These are phyloP conservation scores for Tenodera sinensis DNA, from an alignment of 2,888 invertebrate species.

Conservation along the genomic window DNA sequence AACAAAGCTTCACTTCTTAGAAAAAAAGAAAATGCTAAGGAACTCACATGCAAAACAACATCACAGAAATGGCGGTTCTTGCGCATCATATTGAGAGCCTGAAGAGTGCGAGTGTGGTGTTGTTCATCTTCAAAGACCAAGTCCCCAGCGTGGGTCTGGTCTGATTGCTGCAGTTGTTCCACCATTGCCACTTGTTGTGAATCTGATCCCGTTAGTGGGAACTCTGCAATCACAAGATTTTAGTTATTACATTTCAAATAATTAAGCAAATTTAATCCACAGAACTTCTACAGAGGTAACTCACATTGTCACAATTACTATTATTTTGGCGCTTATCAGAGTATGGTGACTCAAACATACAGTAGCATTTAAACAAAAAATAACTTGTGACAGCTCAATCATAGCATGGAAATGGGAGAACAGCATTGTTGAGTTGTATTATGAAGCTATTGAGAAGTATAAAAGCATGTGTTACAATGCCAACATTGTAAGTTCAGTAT, in stretches of 20 bases:
- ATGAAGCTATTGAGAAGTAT: too few relatives aligned
- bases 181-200: slow-evolving; percentile 4
- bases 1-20: background rate
- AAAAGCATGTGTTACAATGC: too few relatives aligned
- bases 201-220: slow-evolving; percentile 7
- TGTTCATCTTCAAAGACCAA: slow-evolving; percentile 56
- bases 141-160: background rate
- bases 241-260: too few relatives aligned
- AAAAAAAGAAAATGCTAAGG: slow-evolving; percentile 29
- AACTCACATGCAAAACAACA: slow-evolving; percentile 73
- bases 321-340: too few relatives aligned
- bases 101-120: slow-evolving; percentile 59
- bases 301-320: too few relatives aligned
- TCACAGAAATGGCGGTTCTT: slow-evolving; percentile 85
- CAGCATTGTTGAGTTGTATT: too few relatives aligned
- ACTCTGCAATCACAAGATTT: background rate
- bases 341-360: too few relatives aligned
- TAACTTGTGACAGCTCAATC: too few relatives aligned
- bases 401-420: too few relatives aligned
- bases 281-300: too few relatives aligned
- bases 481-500: too few relatives aligned
- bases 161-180: slow-evolving; percentile 4
- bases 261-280: background rate
- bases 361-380: too few relatives aligned
- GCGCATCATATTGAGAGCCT: slow-evolving; percentile 71